These are phyloP conservation scores for Dimorphilus gyrociliatus DNA, from an alignment of 2,888 invertebrate species.

Conservation along the genomic window DNA sequence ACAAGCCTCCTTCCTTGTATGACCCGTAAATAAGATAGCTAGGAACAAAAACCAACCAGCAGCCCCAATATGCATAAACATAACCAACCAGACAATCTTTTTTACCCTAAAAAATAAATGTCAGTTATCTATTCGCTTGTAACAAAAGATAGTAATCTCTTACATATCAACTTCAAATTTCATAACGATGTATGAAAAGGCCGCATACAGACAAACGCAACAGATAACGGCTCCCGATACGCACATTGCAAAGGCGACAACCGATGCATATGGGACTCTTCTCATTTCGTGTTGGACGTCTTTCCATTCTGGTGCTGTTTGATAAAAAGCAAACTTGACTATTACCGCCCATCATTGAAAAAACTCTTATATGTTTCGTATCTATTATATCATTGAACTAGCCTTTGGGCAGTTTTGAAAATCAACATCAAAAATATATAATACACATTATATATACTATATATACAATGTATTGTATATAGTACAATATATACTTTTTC, in stretches of 20 bases:
- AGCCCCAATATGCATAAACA: constrained; percentile 4
- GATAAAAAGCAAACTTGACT: too few relatives aligned
- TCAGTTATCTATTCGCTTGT: neutral
- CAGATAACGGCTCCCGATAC: constrained; percentile 4
- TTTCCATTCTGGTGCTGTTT: too few relatives aligned
- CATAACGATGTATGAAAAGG: constrained; percentile 4
- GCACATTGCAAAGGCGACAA: constrained; percentile 6
- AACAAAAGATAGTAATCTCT: neutral
- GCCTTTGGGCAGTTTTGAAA: too few relatives aligned
- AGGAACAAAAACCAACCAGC: constrained; percentile 5
- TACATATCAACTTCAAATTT: constrained; percentile 4
- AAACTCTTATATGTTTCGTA: too few relatives aligned
- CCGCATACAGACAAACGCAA: constrained; percentile 4
- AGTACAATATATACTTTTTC: too few relatives aligned
- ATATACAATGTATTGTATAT: too few relatives aligned
- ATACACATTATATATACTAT: too few relatives aligned
- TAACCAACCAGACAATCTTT: constrained; percentile 3
- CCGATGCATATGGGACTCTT: constrained; percentile 5
- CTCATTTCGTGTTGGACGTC: too few relatives aligned
- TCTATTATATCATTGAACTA: too few relatives aligned
- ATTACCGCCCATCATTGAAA: too few relatives aligned
- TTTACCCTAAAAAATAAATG: constrained; percentile 1
- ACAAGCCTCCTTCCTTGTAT: constrained; percentile 1
- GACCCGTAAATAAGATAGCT: constrained; percentile 2
- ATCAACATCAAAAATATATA: too few relatives aligned